Base-by-base conservation (phyloP, 2,888 invertebrate species). In the Stenichneumon culpator region DNA sequence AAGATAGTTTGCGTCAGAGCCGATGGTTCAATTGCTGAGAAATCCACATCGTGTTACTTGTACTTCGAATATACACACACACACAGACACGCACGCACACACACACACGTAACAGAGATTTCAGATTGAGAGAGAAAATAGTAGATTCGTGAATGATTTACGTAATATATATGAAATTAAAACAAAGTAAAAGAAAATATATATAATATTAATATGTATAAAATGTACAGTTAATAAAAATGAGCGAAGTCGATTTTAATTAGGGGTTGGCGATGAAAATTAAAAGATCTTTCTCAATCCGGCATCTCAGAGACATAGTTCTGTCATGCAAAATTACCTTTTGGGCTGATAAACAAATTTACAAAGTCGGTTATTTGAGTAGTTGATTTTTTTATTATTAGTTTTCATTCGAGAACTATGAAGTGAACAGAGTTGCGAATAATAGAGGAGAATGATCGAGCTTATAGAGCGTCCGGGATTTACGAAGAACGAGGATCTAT, bases 351-450 rank as follows among this genome's bases (percentile, higher is more conserved):
- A 11, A 78, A 78, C 22, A 82, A 81, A 82, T 65, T 79, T 74
- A 82, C 79, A 82, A n/a, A 84, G 65, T 57, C 77, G 36, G 54
- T 79, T 84, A 79, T 82, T 16, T 44, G 74, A 52, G 82, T 82
- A 79, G 25, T 68, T 75, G 52, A 39, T 74, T 84, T 82, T 82
- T 54, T 70, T 52, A 69, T 50, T 79, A 60, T 78, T 60, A 52
- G 16, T 68, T 77, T 39, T 73, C 79, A 79, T 52, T 67, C 73
- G 63, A 57, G 60, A 81, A 44, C 63, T 74, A 81, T 77, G 50
- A 70, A 57, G 60, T 79, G 77, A 80, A 86, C 79, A 82, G 73
- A 72, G 44, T 67, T 44, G 28, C 19, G 67, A 54, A 82, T 52
- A 70, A 52, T 19, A 80, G 60, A 60, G 32, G 44, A 44, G 36